Evolutionary conservation across 2,797 vertebrate species (phyloP).

Genomic region (Malacoctenus gilli): DNA sequence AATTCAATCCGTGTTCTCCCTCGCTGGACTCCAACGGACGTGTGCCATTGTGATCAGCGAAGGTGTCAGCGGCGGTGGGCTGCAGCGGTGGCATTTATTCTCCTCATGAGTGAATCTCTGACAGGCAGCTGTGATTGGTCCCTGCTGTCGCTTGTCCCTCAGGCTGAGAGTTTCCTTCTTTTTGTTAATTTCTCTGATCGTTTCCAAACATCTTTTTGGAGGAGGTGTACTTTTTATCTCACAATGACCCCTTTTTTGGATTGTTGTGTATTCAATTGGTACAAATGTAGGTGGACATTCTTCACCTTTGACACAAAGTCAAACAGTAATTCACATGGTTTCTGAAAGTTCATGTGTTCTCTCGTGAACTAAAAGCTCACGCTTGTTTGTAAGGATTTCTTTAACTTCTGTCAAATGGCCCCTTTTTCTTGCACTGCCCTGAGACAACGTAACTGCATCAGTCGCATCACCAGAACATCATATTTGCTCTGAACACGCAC

Average conservation of each 20-base stretch:
- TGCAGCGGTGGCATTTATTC: conserved; percentile 19
- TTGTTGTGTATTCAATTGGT: too few relatives aligned
- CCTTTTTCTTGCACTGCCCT: neutral
- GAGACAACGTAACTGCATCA: neutral
- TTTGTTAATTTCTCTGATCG: too few relatives aligned
- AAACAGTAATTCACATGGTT: too few relatives aligned
- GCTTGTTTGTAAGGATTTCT: neutral
- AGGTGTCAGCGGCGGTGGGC: conserved; percentile 13
- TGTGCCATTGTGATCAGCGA: conserved; percentile 24
- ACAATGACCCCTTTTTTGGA: too few relatives aligned
- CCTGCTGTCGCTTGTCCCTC: neutral
- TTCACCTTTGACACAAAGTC: too few relatives aligned
- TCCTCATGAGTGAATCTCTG: conserved; percentile 28
- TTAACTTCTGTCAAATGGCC: neutral
- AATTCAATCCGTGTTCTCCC: conserved; percentile 6
- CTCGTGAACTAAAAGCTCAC: too few relatives aligned
- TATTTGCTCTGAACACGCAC: neutral
- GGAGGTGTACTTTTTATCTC: too few relatives aligned
- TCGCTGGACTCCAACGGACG: conserved; percentile 3
- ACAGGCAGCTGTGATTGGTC: conserved; percentile 15
- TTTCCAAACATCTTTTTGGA: too few relatives aligned
- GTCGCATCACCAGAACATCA: neutral
- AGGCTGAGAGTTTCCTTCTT: too few relatives aligned
- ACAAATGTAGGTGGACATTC: too few relatives aligned
- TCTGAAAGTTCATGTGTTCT: too few relatives aligned